Evolutionary conservation across 2,888 invertebrate species (phyloP), one percentile per base, ranked within the genome.

Genomic region (Alloplasta piceator): DNA sequence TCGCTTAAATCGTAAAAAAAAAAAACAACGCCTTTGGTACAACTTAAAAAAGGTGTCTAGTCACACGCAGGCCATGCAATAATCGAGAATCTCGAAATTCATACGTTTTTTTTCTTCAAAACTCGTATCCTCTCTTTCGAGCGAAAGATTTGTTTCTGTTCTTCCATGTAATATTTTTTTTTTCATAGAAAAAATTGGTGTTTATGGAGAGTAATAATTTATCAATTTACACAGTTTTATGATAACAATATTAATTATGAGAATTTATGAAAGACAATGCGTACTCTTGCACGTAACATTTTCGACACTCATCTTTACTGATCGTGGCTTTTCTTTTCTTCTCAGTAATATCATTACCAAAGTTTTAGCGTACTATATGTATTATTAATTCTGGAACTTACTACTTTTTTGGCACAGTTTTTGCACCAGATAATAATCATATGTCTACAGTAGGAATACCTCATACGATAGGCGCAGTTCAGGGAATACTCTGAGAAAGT

Each of bases 331-430:
- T 72, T 78, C 36, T 66, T 50, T 70, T 56, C 67, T 55, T 67
- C 63, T 26, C 48, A 67, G 26, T 46, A 50, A 46, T 26, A 26
- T 26, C 10, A 16, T 63, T 72, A 77, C 81, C 81, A 81, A 81
- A 81, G 77, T 60, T 75, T 61, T 78, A 77, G 67, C 75, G 67
- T 82, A 74, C 43, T 66, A 55, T 78, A 72, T 56, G 38, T 50
- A 66, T 48, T 55, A n/a, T 46, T 26, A 56, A 58, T 66, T n/a
- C 61, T 56, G 12, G 41, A 9, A 6, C 48, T 26, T 43, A 5
- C 7, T 52, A 52, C 12, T 52, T 12, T 52, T 52, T 12, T 14
- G n/a, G 52, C 52, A 52, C 52, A 52, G 26, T 26, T 14, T 52
- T 52, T 52, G 6, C 12, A 48, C 48, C 10, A 48, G 12, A n/a